Percentiles rank a stretch among this genome's conserved stretches.
phyloP scores from a whole-genome alignment of 2,888 invertebrate genomes.

The Eupithecia vulgata region DNA sequence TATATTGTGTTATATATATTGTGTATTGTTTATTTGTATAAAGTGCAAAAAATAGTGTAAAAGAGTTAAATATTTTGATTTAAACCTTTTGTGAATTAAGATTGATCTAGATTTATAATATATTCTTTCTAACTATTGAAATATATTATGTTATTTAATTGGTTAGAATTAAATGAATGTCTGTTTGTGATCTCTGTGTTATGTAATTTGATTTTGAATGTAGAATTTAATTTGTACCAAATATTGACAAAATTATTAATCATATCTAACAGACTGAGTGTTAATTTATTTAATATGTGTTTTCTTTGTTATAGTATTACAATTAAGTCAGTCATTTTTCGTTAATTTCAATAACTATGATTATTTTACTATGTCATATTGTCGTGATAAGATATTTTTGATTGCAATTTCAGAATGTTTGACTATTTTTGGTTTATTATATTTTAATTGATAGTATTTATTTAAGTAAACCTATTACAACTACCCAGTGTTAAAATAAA shows the following conservation, averaged over 20 bases:
- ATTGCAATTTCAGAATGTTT: conserved; percentile 17
- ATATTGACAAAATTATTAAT: conserved; percentile 44
- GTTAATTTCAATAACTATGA: conserved; percentile 24
- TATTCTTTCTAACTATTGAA: conserved; percentile 15
- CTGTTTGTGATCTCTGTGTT: conserved; percentile 36
- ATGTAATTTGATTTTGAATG: conserved; percentile 21
- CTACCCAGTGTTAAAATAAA: neutral
- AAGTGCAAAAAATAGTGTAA: conserved; percentile 21
- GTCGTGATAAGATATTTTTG: conserved; percentile 22
- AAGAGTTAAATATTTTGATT: neutral
- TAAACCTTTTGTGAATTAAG: conserved; percentile 19
- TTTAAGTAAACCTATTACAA: neutral
- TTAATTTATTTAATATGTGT: conserved; percentile 27
- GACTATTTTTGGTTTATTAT: neutral
- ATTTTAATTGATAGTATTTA: neutral
- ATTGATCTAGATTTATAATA: conserved; percentile 15
- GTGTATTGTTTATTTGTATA: conserved; percentile 14
- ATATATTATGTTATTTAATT: conserved; percentile 22
- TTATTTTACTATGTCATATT: conserved; percentile 31
- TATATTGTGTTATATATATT: too few relatives aligned
- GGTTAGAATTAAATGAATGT: conserved; percentile 20
- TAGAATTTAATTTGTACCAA: conserved; percentile 38
- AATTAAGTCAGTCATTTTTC: conserved; percentile 26
- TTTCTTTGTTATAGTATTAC: conserved; percentile 33
- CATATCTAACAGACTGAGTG: conserved; percentile 43